These are phyloP conservation scores for Hoplias malabaricus DNA, from an alignment of 2,113 vertebrate genomes.

Conservation along the genomic window DNA sequence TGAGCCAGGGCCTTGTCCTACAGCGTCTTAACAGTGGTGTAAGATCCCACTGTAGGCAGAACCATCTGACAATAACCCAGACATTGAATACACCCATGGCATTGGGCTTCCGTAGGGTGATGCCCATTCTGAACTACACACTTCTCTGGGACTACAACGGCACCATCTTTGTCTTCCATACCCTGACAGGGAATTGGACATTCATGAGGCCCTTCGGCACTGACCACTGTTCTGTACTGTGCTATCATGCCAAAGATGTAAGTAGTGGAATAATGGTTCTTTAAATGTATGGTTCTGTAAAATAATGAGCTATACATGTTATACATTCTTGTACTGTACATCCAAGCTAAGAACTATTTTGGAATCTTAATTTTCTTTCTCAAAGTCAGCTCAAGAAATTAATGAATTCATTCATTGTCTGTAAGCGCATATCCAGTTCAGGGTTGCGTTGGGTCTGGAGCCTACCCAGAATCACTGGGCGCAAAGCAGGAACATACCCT, in stretches of 20 bases:
- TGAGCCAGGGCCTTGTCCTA: conserved; percentile 70
- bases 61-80: conserved; percentile 57
- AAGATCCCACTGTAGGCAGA: not conserved
- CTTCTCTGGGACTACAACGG: conserved; percentile 70
- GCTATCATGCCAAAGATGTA: conserved; percentile 58
- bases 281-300: too few species aligned
- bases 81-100: conserved; percentile 58
- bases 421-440: too few species aligned
- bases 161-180: conserved; percentile 70
- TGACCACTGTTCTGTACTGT: conserved; percentile 64
- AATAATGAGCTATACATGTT: not conserved
- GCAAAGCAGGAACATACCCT: too few species aligned
- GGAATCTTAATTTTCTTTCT: too few species aligned
- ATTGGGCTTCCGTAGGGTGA: conserved; percentile 68
- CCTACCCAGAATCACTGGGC: too few species aligned
- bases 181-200: conserved; percentile 60
- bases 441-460: too few species aligned
- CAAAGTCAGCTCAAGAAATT: too few species aligned
- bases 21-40: conserved; percentile 63
- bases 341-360: too few species aligned
- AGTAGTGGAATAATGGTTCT: too few species aligned
- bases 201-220: conserved; percentile 65
- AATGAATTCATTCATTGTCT: too few species aligned
- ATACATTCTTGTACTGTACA: too few species aligned
- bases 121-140: conserved; percentile 69